These are phyloP conservation scores for Myotis davidii DNA, from an alignment of 2,113 vertebrate genomes.

Conservation along the genomic window DNA sequence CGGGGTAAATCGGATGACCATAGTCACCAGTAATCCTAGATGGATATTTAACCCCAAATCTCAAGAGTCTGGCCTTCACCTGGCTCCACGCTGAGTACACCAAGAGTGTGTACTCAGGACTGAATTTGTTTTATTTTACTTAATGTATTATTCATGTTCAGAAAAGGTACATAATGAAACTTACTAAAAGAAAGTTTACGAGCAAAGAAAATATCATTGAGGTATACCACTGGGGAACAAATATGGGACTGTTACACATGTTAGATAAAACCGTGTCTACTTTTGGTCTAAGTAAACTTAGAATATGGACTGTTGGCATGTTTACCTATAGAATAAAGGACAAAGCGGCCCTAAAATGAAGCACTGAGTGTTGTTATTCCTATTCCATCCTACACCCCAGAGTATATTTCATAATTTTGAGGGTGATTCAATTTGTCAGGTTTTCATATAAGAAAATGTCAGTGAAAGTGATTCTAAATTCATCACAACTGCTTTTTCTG, in stretches of 20 bases:
- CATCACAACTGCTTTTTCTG: neutral
- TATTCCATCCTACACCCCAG: neutral
- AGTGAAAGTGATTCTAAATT: neutral
- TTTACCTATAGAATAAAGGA: neutral
- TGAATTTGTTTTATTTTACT: neutral
- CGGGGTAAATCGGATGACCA: neutral
- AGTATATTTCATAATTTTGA: slow-evolving; percentile 16
- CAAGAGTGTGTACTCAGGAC: neutral
- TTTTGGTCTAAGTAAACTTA: neutral
- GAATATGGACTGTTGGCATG: neutral
- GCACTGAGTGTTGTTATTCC: neutral
- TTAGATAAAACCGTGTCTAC: neutral
- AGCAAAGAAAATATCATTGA: neutral
- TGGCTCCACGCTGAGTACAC: neutral
- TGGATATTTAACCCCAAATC: neutral
- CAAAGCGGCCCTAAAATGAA: neutral
- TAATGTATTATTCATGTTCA: neutral
- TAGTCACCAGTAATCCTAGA: neutral
- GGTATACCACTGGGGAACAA: neutral
- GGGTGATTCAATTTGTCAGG: neutral
- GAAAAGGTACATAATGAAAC: neutral
- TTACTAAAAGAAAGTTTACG: neutral
- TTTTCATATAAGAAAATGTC: neutral
- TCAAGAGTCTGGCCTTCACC: neutral
- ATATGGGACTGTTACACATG: neutral